These are phyloP conservation scores for Crotalus viridis DNA, from an alignment of 2,113 vertebrate species.

Conservation along the genomic window DNA sequence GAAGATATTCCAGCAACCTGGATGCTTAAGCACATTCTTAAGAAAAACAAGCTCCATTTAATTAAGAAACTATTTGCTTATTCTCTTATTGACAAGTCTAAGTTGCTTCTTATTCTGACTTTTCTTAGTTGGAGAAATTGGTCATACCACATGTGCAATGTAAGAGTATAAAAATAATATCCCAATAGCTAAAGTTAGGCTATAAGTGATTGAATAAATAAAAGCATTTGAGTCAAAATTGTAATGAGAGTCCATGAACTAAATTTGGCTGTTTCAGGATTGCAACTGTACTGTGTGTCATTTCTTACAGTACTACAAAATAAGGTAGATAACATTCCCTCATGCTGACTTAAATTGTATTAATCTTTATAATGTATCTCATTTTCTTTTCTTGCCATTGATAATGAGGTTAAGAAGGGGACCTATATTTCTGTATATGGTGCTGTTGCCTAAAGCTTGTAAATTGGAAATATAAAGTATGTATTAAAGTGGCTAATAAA, in stretches of 20 bases:
- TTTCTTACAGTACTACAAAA: not conserved
- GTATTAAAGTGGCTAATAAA: not conserved
- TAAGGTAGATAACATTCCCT: not conserved
- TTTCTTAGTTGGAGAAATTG: conserved; percentile 37
- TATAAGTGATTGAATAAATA: not conserved
- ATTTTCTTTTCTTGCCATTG: conserved; percentile 5
- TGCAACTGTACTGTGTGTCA: not conserved
- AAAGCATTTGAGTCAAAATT: not conserved
- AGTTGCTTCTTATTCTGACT: conserved; percentile 33
- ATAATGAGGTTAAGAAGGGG: not conserved
- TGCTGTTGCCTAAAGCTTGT: too few species aligned
- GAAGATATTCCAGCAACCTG: conserved; percentile 80
- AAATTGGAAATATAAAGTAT: not conserved
- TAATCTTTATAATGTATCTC: not conserved
- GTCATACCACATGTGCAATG: not conserved
- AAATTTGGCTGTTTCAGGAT: not conserved
- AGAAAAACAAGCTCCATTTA: conserved; percentile 75
- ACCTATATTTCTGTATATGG: not conserved
- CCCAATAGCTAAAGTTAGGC: not conserved
- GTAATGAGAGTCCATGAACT: not conserved
- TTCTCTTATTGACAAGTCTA: conserved; percentile 53
- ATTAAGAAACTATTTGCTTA: conserved; percentile 65
- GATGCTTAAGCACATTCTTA: conserved; percentile 74
- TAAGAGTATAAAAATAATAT: not conserved
- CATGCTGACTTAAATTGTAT: not conserved